These are phyloP conservation scores for Peromyscus nudipes DNA, from an alignment of 2,797 vertebrate genomes.

Conservation along the genomic window DNA sequence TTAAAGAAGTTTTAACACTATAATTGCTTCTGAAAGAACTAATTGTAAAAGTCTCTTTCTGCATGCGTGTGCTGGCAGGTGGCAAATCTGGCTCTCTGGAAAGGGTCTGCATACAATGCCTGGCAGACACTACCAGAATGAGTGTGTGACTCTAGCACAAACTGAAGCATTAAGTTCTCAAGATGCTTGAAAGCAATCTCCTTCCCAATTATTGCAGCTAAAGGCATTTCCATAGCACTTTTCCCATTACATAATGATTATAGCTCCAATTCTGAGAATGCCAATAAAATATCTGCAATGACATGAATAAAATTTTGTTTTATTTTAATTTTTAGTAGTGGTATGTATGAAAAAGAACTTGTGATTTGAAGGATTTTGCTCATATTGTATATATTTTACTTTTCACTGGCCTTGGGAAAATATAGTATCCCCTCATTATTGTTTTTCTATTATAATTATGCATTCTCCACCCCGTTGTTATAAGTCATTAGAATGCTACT, in stretches of 20 bases:
- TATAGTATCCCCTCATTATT: background rate
- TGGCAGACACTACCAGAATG: background rate
- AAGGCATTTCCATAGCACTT: background rate
- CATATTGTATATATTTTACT: background rate
- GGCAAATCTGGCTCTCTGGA: background rate
- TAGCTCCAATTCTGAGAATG: background rate
- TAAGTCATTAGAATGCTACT: background rate
- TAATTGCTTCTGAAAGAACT: background rate
- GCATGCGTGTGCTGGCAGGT: background rate
- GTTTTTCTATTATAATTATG: background rate
- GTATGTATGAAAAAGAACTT: background rate
- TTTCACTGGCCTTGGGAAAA: background rate
- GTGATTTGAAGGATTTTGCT: background rate
- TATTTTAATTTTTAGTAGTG: background rate
- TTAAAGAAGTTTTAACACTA: constrained; percentile 16
- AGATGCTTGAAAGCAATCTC: background rate
- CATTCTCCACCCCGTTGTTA: background rate
- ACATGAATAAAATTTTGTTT: background rate
- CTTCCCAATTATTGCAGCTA: background rate
- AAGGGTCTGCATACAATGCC: background rate
- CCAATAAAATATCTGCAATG: background rate
- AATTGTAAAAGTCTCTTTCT: background rate
- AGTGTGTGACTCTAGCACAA: background rate
- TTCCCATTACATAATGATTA: background rate
- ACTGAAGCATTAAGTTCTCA: background rate